Base-by-base conservation (phyloP, 2,113 vertebrate species). In the Ceratotherium simum region DNA sequence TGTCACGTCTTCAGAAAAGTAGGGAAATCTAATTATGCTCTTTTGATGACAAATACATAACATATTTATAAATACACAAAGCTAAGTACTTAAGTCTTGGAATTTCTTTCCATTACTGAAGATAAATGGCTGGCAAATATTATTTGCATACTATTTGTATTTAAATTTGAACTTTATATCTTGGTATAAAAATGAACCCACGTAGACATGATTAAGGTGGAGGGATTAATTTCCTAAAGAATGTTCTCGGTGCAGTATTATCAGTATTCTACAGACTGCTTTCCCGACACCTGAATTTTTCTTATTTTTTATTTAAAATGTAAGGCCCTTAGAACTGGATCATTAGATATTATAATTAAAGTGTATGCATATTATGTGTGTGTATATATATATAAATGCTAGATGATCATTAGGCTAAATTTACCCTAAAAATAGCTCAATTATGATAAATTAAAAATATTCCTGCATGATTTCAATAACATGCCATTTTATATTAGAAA, bases 91-190 rank as follows among this genome's bases (percentile, higher is more conserved):
- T 83, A 80, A 78, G n/a, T 60, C 27, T 54, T 96, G 12, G 46
- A 96, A 79, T 93, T 75, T 2, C 18, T 82, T 96, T 56, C 17
- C 4, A 88, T 78, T 76, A 46, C 14, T 96, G 23, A 31, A 95
- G 10, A 84, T 79, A 97, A 82, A 90, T 18, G 33, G 21, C 27
- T 56, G 23, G 23, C 58, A 94, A 58, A 17, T 79, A 90, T 84
- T 88, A 81, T 89, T 93, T 92, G 60, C 33, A 67, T 73, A 81
- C 16, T 95, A 79, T 83, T 95, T 96, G 10, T 85, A 90, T 96
- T 96, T 95, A 91, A 96, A 90, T 95, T 90, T 92, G 46, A 97
- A 95, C 67, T 95, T 92, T 83, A 69, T 88, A 93, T 73, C 64
- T 93, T 91, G 27, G 51, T 90, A 56, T 87, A 94, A 92, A 89